Evolutionary conservation across 2,113 vertebrate genomes (phyloP), one percentile per base, ranked within the genome.

Genomic region (Glaucomys volans): DNA sequence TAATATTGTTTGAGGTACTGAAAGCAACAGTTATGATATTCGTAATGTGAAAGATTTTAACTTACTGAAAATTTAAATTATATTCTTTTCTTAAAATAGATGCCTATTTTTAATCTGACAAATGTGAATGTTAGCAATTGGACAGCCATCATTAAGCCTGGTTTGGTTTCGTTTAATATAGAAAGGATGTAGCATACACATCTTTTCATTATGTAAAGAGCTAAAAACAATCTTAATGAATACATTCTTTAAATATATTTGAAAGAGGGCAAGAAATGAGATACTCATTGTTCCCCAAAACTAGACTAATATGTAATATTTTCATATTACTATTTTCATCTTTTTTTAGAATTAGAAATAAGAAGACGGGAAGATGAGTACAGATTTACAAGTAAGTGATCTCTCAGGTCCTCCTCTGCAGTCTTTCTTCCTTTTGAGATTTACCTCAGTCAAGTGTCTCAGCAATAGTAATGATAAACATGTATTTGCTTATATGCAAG

Each of bases 321-420:
- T 99, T 99, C 98, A 98, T 99, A 95, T 99, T 98, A 98, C 98
- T 98, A 97, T 99, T 99, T 99, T 99, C 98, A 98, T 99, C 99
- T 98, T 99, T 99, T 98, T 99, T 99, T 99, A 99, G 99, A 99
- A 98, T 99, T 99, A 99, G 99, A 99, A 98, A 99, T 99, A 98
- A 99, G 99, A 99, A 99, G 99, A 99, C 99, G 99, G 98, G 99
- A 99, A 98, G 99, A 99, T 99, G 99, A 99, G 98, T 99, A 99
- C 99, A 99, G 99, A 99, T 99, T 99, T 98, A 99, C 99, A 99
- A 99, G 99, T 99, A 99, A 99, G 99, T 99, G 98, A 97, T 94
- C 97, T 97, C 98, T 98, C 96, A 83, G 98, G 97, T 97, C 97
- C 97, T 97, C 95, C 93, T 98, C 96, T 98, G 96, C 90, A 98